Base-by-base conservation (phyloP, 2,888 invertebrate genomes). In the Trilocha varians region DNA sequence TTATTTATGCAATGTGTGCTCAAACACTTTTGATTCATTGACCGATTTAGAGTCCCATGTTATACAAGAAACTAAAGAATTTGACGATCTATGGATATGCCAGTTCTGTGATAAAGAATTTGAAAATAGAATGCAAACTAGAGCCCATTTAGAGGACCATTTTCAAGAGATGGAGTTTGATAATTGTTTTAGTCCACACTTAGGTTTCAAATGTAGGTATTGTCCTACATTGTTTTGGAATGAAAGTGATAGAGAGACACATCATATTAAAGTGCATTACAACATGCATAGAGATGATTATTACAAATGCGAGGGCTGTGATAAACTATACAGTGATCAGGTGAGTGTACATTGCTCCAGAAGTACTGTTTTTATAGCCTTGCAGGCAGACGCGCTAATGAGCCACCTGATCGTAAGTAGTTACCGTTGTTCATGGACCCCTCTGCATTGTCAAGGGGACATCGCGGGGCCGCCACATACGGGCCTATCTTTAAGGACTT, bases 21-120 rank as follows among this genome's bases (percentile, higher is more conserved):
- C 72, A 0, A 65, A 72, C 4, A 65, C 65, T 9, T 87, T 82
- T 62, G 80, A 84, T 9, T 73, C 46, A 39, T 56, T 59, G 16
- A 42, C 48, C 32, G 85, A 86, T 37, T 55, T 85, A 16, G 70
- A 70, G 1, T 61, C 40, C 38, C 86, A 87, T 52, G 53, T 58
- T 5, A 37, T 38, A 0, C 64, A 70, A 34, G 85, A 86, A 48
- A 46, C 80, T 38, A 67, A 63, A 0, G 77, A 82, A 25, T 86
- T 85, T 59, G 75, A 80, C 3, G 74, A 84, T 44, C 56, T 87
- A 1, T 87, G 84, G 79, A 54, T 84, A 3, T 87, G 87, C 60
- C 87, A 87, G 63, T 82, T 87, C 55, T 87, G 87, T 62, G 82
- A 86, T 35, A 74, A 76, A 32, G 85, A 85, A 47, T 87, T 87